Percentiles rank a stretch among this genome's conserved stretches.
Conservation (phyloP, 2,113 vertebrate genomes). For the Acrocephalus arundinaceus region DNA sequence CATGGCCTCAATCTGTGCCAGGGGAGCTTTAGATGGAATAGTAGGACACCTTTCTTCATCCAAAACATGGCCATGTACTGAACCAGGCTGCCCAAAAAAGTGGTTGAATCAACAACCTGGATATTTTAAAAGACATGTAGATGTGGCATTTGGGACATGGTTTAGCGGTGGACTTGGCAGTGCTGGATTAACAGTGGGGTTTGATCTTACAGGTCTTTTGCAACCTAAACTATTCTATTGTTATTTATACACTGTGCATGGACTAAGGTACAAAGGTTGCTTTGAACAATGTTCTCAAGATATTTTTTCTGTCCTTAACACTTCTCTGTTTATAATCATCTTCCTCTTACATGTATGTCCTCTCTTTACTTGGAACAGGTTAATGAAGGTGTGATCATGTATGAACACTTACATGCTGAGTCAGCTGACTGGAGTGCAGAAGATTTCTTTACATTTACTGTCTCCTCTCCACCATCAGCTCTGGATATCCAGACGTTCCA, state of each 20-base stretch:
- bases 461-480: conserved; percentile 78
- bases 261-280: neutral
- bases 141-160: neutral
- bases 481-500: conserved; percentile 80
- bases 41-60: neutral
- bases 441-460: conserved; percentile 83
- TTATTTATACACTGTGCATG: neutral
- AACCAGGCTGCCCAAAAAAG: neutral
- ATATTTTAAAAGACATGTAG: neutral
- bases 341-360: neutral
- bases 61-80: neutral
- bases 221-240: neutral
- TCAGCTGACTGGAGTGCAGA: conserved; percentile 77
- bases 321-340: neutral
- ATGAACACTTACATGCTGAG: conserved; percentile 75
- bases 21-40: neutral
- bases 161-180: neutral
- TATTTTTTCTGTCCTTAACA: neutral
- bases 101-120: neutral
- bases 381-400: conserved; percentile 78
- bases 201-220: neutral
- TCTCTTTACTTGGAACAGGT: conserved; percentile 70
- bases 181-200: neutral
- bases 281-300: neutral
- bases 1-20: neutral